Percentiles rank a stretch among this genome's conserved stretches.
Conservation (phyloP, 2,888 invertebrate species). For the Cosmia pyralina region DNA sequence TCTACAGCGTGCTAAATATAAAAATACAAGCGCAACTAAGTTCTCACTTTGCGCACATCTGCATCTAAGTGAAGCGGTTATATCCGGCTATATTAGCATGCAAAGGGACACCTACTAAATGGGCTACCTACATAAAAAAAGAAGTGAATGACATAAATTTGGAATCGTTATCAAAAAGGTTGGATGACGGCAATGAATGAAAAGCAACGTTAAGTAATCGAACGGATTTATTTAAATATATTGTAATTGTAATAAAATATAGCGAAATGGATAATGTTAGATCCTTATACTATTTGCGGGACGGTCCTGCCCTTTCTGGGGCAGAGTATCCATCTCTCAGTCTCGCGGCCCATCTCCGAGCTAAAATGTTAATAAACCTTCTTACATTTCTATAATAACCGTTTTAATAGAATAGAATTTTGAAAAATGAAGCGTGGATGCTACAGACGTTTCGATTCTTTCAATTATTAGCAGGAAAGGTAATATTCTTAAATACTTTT, state of each 20-base stretch:
- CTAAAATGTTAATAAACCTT: conserved; percentile 85
- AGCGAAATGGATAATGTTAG: conserved; percentile 74
- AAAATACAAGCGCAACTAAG: conserved; percentile 51
- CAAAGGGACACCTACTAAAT: conserved; percentile 82
- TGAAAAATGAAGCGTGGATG: conserved; percentile 66
- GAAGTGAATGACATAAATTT: conserved; percentile 89
- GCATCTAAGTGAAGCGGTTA: conserved; percentile 52
- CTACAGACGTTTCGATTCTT: conserved; percentile 62
- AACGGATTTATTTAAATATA: conserved; percentile 84
- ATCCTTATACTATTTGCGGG: conserved; percentile 89
- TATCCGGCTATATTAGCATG: conserved; percentile 80
- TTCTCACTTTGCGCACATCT: conserved; percentile 37
- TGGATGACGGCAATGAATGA: conserved; percentile 85
- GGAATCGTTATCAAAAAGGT: conserved; percentile 70
- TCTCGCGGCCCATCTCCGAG: conserved; percentile 84
- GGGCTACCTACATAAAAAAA: conserved; percentile 76
- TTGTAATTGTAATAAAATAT: conserved; percentile 76
- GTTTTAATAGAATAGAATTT: conserved; percentile 39
- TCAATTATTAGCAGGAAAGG: background rate
- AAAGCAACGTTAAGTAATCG: conserved; percentile 83
- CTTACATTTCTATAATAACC: conserved; percentile 69
- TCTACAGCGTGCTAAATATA: conserved; percentile 55
- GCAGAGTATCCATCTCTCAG: conserved; percentile 88
- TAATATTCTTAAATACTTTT: background rate
- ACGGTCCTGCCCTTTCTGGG: conserved; percentile 85